A percentile compares a stretch with the other conserved stretches of the same genome.
Evolutionary conservation across 1,140 invertebrate species (phyloP).

Genomic region (Drosophila orena): DNA sequence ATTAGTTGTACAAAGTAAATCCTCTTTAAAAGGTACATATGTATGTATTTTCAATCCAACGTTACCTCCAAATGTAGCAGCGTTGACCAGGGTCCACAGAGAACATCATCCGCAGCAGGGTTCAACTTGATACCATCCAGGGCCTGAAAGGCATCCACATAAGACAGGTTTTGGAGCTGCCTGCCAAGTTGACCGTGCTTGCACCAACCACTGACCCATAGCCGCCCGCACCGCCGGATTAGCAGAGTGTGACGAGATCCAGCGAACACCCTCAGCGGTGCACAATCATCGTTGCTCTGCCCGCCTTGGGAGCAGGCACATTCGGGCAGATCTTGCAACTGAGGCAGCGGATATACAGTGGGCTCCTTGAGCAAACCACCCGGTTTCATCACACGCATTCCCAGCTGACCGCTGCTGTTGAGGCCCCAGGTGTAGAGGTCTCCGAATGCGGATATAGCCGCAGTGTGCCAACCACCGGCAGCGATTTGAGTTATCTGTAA

Average conservation of each 20-base stretch:
- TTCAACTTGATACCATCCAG: constrained; percentile 14
- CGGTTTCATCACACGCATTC: constrained; percentile 86
- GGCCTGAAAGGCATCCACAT: constrained; percentile 57
- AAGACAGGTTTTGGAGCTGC: constrained; percentile 24
- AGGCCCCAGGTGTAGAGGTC: constrained; percentile 97
- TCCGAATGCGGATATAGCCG: constrained; percentile 90
- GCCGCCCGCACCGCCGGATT: constrained; percentile 86
- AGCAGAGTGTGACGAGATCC: constrained; percentile 89
- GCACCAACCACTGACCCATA: constrained; percentile 91
- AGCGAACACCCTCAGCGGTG: constrained; percentile 87
- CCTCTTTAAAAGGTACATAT: neutral
- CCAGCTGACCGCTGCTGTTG: constrained; percentile 94
- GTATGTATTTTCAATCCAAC: neutral
- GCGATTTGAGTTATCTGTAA: constrained; percentile 87
- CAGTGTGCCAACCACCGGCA: constrained; percentile 94
- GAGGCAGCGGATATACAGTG: constrained; percentile 75
- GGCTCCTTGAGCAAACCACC: constrained; percentile 61
- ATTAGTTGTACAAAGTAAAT: too few relatives aligned
- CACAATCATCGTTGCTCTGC: constrained; percentile 44
- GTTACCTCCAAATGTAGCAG: constrained; percentile 11
- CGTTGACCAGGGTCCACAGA: constrained; percentile 79
- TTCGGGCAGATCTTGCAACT: constrained; percentile 67
- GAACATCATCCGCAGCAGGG: constrained; percentile 17
- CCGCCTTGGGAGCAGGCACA: constrained; percentile 85
- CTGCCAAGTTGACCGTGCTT: constrained; percentile 90